Percentiles rank a stretch among this genome's conserved stretches.
phyloP scores from a whole-genome alignment of 1,140 invertebrate genomes.

The Elymnias hypermnestra region DNA sequence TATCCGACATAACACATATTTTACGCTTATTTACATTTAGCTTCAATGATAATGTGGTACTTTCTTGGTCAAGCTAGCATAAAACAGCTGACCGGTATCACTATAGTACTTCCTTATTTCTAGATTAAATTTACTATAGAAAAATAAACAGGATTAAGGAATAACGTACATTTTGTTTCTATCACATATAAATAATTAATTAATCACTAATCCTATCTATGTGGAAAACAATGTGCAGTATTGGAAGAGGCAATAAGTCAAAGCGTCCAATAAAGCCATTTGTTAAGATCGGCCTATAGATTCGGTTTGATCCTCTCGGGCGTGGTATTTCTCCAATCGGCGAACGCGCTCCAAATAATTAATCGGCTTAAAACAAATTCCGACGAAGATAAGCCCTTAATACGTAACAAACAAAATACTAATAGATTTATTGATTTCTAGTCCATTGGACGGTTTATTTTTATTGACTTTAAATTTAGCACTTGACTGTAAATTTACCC shows the following conservation, averaged over 20 bases:
- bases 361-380: constrained; percentile 21
- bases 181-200: no score
- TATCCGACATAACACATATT: no score
- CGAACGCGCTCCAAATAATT: constrained; percentile 21
- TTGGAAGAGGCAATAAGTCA: constrained; percentile 35
- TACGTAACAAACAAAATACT: constrained; percentile 15
- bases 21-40: no score
- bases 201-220: constrained; percentile 4
- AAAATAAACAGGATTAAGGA: no score
- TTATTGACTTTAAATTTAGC: no score
- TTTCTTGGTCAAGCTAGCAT: no score
- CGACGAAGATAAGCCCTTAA: constrained; percentile 16
- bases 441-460: neutral
- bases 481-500: no score
- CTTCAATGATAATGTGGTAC: no score
- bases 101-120: no score
- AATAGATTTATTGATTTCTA: constrained; percentile 12
- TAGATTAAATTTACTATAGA: no score
- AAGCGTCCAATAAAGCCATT: constrained; percentile 43
- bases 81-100: no score
- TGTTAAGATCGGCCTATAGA: constrained; percentile 43
- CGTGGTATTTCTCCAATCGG: constrained; percentile 21
- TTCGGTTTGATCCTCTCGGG: constrained; percentile 11
- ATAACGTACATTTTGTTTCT: no score
- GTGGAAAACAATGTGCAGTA: constrained; percentile 14